Conservation (phyloP, 1,140 invertebrate species). For the Caerostris extrusa region DNA sequence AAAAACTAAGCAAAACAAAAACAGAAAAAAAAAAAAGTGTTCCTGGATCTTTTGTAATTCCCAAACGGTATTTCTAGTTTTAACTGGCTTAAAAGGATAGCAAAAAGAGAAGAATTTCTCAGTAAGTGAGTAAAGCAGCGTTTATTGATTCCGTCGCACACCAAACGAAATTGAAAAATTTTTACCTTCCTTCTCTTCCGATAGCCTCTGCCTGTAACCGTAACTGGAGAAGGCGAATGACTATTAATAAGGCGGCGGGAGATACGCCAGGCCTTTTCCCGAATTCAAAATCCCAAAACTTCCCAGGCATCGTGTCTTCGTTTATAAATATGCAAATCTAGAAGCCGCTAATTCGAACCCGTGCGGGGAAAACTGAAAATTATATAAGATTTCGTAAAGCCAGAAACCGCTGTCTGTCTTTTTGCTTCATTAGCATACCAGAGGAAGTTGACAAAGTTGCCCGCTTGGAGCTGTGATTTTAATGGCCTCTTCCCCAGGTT, state of each 20-base stretch:
- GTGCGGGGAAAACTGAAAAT: constrained; percentile 66
- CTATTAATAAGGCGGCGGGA: constrained; percentile 71
- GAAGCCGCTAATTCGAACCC: constrained; percentile 58
- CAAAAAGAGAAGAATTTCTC: constrained; percentile 15
- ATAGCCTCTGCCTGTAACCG: not conserved
- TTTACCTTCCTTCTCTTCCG: not conserved
- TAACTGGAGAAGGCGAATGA: constrained; percentile 52
- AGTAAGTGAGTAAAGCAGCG: constrained; percentile 35
- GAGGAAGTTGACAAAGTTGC: constrained; percentile 73
- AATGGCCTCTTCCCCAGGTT: constrained; percentile 42
- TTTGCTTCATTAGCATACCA: constrained; percentile 72
- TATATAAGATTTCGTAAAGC: constrained; percentile 72
- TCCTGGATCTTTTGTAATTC: constrained; percentile 52
- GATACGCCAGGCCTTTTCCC: not conserved
- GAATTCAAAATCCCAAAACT: constrained; percentile 60
- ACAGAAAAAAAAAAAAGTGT: not conserved
- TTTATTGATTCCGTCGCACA: constrained; percentile 61
- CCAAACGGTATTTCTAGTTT: constrained; percentile 41
- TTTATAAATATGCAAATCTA: constrained; percentile 76
- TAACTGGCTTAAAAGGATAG: constrained; percentile 9
- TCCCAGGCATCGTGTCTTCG: constrained; percentile 30
- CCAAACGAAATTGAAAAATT: constrained; percentile 75
- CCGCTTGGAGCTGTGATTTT: constrained; percentile 37
- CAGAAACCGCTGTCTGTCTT: constrained; percentile 47
- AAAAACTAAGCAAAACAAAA: not conserved